Evolutionary conservation across 2,113 vertebrate species (phyloP).

Genomic region (Proteles cristata): DNA sequence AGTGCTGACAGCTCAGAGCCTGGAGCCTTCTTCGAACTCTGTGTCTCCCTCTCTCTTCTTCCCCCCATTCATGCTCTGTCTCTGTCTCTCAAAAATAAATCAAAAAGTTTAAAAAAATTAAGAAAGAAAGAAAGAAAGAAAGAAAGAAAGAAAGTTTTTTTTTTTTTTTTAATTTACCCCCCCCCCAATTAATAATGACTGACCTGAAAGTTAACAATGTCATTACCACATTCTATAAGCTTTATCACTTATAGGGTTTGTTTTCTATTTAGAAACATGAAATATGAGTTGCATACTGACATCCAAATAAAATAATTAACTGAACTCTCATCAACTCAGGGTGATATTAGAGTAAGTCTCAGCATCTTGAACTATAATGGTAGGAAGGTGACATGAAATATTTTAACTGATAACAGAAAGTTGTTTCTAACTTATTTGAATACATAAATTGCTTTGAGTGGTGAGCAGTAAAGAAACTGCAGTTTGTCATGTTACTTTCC

Average conservation of each 20-base stretch:
- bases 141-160: not conserved
- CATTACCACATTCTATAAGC: not conserved
- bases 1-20: too few relatives aligned
- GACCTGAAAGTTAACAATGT: not conserved
- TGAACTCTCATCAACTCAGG: not conserved
- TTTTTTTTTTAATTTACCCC: not conserved
- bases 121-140: not conserved
- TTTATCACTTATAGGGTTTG: not conserved
- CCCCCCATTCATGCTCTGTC: too few relatives aligned
- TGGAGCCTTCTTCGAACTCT: too few relatives aligned
- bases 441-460: constrained; percentile 5
- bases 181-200: not conserved
- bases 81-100: too few relatives aligned
- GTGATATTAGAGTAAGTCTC: constrained; percentile 9
- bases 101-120: too few relatives aligned
- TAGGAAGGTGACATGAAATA: not conserved
- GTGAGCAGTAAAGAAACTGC: not conserved
- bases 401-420: not conserved
- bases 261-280: not conserved
- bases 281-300: not conserved
- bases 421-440: not conserved
- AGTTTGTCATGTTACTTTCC: not conserved
- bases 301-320: constrained; percentile 30
- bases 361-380: not conserved
- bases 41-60: too few relatives aligned